Evolutionary conservation across 1,140 invertebrate species (phyloP).

Genomic region (Ectropis grisescens): DNA sequence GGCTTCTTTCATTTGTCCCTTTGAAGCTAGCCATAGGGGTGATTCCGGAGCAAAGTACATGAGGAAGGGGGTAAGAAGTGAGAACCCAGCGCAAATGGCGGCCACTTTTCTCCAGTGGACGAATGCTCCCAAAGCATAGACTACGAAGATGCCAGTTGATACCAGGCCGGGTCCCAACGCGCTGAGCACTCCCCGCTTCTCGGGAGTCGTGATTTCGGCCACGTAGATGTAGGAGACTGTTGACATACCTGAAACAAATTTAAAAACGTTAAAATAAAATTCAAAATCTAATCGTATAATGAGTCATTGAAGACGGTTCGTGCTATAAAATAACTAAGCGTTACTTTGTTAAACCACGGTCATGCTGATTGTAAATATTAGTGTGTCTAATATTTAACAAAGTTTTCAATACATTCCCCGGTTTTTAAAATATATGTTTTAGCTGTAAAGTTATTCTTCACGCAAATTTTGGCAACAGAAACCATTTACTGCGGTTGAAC

Average conservation of each 20-base stretch:
- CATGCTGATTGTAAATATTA: too few species aligned
- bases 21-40: constrained; percentile 73
- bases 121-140: constrained; percentile 74
- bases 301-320: too few species aligned
- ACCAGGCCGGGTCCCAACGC: constrained; percentile 75
- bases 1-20: constrained; percentile 70
- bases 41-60: constrained; percentile 79
- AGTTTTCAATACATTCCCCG: too few species aligned
- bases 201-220: constrained; percentile 72
- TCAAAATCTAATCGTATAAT: too few species aligned
- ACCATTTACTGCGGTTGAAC: too few species aligned
- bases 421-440: too few species aligned
- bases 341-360: too few species aligned
- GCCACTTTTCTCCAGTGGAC: constrained; percentile 75
- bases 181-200: constrained; percentile 70
- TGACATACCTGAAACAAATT: constrained; percentile 74
- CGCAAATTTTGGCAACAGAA: too few species aligned
- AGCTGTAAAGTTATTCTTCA: too few species aligned
- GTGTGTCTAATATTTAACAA: too few species aligned
- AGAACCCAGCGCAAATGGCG: constrained; percentile 72
- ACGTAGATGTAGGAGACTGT: constrained; percentile 74
- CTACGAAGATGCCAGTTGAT: constrained; percentile 76
- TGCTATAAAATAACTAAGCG: too few species aligned
- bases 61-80: constrained; percentile 70
- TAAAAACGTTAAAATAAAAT: constrained; percentile 4